phyloP scores from a whole-genome alignment of 2,113 vertebrate species.

The Poeciliopsis occidentalis region DNA sequence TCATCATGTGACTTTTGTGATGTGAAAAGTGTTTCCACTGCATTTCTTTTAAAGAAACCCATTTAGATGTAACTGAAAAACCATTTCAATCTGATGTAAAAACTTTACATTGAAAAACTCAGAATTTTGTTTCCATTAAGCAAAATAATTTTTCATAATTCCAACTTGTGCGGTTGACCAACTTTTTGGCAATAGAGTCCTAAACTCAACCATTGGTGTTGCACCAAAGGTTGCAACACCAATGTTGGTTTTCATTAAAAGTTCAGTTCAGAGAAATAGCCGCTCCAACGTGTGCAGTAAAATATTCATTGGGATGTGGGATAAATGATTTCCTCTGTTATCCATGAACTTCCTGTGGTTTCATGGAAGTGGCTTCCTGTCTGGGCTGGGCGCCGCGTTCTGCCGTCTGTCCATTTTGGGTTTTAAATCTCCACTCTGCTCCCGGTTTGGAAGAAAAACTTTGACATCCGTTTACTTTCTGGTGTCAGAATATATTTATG shows the following conservation, averaged over 20 bases:
- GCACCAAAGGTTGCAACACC: too few species aligned
- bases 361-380: neutral
- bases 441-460: neutral
- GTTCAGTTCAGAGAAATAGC: neutral
- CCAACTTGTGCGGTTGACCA: too few species aligned
- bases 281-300: neutral
- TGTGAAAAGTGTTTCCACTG: too few species aligned
- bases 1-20: too few species aligned
- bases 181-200: neutral
- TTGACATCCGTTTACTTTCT: neutral
- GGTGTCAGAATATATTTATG: neutral
- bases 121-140: too few species aligned
- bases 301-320: neutral
- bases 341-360: neutral
- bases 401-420: too few species aligned
- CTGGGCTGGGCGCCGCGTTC: neutral
- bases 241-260: neutral
- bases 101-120: too few species aligned
- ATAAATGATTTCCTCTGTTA: neutral
- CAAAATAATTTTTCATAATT: too few species aligned
- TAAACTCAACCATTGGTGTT: neutral
- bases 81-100: too few species aligned
- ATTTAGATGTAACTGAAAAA: too few species aligned
- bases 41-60: too few species aligned
- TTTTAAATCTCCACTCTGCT: neutral